phyloP scores from a whole-genome alignment of 2,888 invertebrate genomes.

The Meliscaeva auricollis region DNA sequence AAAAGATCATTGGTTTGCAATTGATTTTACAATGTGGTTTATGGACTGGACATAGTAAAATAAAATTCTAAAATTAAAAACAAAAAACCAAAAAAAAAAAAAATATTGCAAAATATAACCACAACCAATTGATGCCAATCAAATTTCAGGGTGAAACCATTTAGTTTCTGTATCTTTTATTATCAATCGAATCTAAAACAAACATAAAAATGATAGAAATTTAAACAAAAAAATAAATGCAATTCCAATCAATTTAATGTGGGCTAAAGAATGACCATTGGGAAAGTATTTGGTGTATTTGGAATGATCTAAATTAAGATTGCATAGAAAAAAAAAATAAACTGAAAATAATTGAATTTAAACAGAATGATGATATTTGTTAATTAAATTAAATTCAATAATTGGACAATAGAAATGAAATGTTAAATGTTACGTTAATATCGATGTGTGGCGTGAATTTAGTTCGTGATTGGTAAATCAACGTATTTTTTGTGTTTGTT shows the following conservation, averaged over 20 bases:
- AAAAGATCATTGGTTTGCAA: neutral
- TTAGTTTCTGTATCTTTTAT: conserved; percentile 45
- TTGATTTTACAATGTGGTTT: conserved; percentile 6
- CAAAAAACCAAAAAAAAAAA: neutral
- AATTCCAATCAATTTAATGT: conserved; percentile 50
- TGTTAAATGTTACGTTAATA: neutral
- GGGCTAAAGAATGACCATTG: conserved; percentile 29
- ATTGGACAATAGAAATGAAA: neutral
- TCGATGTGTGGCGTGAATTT: no score
- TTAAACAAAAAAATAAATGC: conserved; percentile 20
- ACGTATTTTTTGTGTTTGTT: neutral
- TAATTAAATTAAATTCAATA: conserved; percentile 28
- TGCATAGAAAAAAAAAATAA: neutral
- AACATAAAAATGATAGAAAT: conserved; percentile 4
- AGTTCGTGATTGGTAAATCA: neutral
- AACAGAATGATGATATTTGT: conserved; percentile 1
- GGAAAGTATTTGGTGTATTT: conserved; percentile 4
- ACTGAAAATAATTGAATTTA: neutral
- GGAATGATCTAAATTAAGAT: neutral
- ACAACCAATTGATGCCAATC: conserved; percentile 52
- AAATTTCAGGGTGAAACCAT: conserved; percentile 71
- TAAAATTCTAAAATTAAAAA: no score
- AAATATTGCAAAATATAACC: conserved; percentile 7
- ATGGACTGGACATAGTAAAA: no score
- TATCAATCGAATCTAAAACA: conserved; percentile 36